Evolutionary conservation across 2,113 vertebrate genomes (phyloP).

Genomic region (Eulemur rufifrons): DNA sequence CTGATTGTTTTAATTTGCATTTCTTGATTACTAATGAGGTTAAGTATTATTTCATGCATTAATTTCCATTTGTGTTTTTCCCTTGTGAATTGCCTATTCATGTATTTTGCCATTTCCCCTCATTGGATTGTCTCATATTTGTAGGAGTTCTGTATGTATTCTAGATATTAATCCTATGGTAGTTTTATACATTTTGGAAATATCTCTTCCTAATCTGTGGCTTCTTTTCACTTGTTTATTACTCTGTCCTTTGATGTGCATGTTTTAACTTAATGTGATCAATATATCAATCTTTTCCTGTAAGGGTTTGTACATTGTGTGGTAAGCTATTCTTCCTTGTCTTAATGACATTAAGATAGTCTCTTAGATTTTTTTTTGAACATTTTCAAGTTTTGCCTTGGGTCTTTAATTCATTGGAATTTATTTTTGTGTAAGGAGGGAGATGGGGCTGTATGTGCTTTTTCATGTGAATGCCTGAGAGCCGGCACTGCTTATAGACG

Average conservation of each 20-base stretch:
- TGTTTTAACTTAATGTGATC: neutral
- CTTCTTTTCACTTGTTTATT: neutral
- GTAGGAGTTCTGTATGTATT: neutral
- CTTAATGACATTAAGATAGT: neutral
- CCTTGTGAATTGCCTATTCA: neutral
- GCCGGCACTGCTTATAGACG: accelerated
- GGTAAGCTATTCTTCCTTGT: neutral
- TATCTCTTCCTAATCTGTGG: neutral
- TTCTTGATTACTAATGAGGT: neutral
- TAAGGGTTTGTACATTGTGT: neutral
- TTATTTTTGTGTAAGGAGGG: neutral
- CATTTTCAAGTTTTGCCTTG: neutral
- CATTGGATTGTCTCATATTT: neutral
- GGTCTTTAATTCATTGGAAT: neutral
- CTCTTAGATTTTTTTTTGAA: neutral
- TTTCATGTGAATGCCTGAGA: neutral
- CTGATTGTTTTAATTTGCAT: neutral
- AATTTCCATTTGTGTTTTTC: neutral
- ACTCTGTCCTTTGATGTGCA: neutral
- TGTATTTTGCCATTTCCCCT: neutral
- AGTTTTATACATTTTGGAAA: no score
- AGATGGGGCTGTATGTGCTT: neutral
- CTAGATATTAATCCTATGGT: neutral
- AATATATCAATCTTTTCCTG: neutral
- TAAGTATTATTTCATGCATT: neutral